Percentiles rank a stretch among this genome's conserved stretches.
These are phyloP conservation scores for Nysson spinosus DNA, from an alignment of 2,888 invertebrate species.

Conservation along the genomic window DNA sequence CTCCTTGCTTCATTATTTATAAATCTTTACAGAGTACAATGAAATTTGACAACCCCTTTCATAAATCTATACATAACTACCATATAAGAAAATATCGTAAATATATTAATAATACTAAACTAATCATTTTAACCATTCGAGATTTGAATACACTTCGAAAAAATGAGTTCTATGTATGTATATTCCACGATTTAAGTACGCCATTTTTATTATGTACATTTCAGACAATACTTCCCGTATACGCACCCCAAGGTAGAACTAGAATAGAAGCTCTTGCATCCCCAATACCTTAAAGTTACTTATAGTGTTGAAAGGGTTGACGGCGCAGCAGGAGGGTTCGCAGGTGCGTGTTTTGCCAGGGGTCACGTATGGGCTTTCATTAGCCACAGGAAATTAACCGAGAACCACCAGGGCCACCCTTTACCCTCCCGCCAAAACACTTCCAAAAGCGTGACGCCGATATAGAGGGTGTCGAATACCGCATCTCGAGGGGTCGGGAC, in stretches of 20 bases:
- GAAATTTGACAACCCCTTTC: no score
- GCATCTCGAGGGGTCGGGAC: slow-evolving; percentile 40
- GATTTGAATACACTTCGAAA: no score
- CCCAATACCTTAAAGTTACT: slow-evolving; percentile 24
- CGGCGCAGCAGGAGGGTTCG: slow-evolving; percentile 8
- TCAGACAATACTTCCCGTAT: no score
- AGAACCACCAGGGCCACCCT: slow-evolving; percentile 55
- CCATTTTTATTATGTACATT: no score
- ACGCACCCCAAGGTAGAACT: neutral
- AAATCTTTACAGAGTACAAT: no score
- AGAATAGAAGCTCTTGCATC: neutral
- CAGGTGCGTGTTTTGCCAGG: slow-evolving; percentile 42
- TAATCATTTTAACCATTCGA: no score
- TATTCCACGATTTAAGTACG: no score
- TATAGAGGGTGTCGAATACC: slow-evolving; percentile 51
- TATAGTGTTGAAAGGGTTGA: slow-evolving; percentile 22
- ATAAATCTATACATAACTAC: no score
- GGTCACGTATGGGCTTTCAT: slow-evolving; percentile 69
- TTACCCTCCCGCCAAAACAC: slow-evolving; percentile 13
- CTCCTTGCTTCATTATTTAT: no score
- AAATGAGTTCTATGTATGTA: no score
- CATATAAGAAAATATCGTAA: no score
- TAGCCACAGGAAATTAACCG: slow-evolving; percentile 76
- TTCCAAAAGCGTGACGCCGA: slow-evolving; percentile 38
- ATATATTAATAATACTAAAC: no score